Evolutionary conservation across 2,797 vertebrate species (phyloP), one percentile per base, ranked within the genome.

Genomic region (Eulemur coronatus): DNA sequence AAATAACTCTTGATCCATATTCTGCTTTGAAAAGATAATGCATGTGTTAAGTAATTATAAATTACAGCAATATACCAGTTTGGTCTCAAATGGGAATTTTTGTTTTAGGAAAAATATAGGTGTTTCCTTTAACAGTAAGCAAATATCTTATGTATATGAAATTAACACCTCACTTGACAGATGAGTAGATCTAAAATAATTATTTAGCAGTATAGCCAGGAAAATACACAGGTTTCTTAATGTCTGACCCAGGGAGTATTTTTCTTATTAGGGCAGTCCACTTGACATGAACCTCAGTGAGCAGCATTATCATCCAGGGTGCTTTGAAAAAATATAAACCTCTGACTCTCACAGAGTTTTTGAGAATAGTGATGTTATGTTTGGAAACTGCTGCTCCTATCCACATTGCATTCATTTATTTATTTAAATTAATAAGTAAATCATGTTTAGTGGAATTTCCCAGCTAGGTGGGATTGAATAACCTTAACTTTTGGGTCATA

Each of bases 81-180:
- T 82, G 35, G 35, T 8, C 38, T 90, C 55, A 22, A 75, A 61
- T 91, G 55, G 18, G 26, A 91, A 80, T 67, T 67, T 85, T 96
- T 73, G 33, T 65, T 94, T 82, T 12, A 50, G 69, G 52, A 73
- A 59, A 84, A 41, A 63, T 69, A 20, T 7, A 59, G 46, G 30
- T 86, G 18, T 94, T 95, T 84, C 59, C 81, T 94, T 91, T 35
- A 93, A 22, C 9, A 84, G 35, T 35, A 76, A 91, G 72, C 35
- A 91, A 57, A 24, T 73, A 52, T n/a, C n/a, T 59, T 85, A 7
- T 41, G 15, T 80, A 28, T 87, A 28, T 79, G 46, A 92, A 93
- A 63, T 75, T 78, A 84, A 67, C 43, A 52, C 13, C 55, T 91
- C 4, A 48, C 3, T 43, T 89, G 57, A 82, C n/a, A 81, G 26